These are phyloP conservation scores for Bos indicus DNA, from an alignment of 2,113 vertebrate genomes.

Conservation along the genomic window DNA sequence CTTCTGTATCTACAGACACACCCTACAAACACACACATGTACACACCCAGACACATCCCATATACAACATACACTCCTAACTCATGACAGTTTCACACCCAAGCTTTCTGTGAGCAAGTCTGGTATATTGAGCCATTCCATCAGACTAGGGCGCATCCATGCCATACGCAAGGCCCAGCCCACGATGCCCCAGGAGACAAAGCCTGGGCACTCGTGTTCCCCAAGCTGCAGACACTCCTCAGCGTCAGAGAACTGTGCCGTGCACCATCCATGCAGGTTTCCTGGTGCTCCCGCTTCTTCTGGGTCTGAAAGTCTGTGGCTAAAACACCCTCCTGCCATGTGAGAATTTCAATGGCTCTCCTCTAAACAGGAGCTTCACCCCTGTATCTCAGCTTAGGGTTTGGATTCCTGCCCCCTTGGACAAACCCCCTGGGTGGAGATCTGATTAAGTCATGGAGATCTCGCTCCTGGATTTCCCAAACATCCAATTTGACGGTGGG, in stretches of 20 bases:
- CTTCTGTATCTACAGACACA: background rate
- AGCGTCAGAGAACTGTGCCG: accelerated
- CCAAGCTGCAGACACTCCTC: background rate
- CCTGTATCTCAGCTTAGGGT: accelerated
- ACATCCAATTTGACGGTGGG: background rate
- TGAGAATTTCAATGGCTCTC: too few relatives aligned
- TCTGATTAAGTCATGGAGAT: too few relatives aligned
- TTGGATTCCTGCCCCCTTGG: too few relatives aligned
- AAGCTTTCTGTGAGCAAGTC: background rate
- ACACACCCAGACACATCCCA: background rate
- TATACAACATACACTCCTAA: background rate
- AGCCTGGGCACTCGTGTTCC: accelerated
- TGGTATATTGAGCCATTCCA: background rate
- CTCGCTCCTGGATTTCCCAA: accelerated
- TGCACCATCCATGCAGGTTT: accelerated
- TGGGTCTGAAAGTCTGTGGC: accelerated
- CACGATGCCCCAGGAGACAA: accelerated
- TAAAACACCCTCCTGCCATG: background rate
- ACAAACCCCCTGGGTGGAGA: background rate
- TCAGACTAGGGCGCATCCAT: accelerated
- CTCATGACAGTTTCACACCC: background rate
- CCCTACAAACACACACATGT: background rate
- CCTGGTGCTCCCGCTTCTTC: accelerated
- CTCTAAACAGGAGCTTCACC: background rate
- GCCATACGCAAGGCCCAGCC: background rate